These are phyloP conservation scores for Passerculus sandwichensis DNA, from an alignment of 2,797 vertebrate genomes.

Conservation along the genomic window DNA sequence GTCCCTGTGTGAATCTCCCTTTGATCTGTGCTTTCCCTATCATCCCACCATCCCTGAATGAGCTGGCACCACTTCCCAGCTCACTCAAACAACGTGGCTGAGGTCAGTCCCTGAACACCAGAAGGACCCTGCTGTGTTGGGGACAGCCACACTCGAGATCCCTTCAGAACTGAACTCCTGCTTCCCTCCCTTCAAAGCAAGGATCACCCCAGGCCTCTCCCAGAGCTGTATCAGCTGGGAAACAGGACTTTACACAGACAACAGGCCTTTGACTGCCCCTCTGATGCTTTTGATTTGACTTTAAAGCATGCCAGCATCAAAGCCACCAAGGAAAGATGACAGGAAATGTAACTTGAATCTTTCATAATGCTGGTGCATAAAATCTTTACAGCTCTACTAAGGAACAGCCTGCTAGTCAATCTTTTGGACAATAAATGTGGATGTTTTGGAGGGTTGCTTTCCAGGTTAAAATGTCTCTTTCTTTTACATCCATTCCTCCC, in stretches of 20 bases:
- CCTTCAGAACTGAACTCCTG: conserved; percentile 25
- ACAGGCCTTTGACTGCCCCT: neutral
- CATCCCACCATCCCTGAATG: neutral
- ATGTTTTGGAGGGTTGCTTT: neutral
- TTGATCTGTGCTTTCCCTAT: neutral
- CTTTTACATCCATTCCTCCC: neutral
- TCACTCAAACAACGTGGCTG: neutral
- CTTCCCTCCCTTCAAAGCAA: conserved; percentile 37
- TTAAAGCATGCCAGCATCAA: neutral
- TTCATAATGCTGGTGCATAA: neutral
- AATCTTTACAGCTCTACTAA: neutral
- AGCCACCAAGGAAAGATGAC: neutral
- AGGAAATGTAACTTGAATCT: neutral
- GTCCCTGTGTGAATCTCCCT: neutral
- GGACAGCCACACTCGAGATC: conserved; percentile 22
- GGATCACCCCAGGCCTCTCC: neutral
- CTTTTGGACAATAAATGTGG: neutral
- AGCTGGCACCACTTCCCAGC: neutral
- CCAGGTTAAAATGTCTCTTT: neutral
- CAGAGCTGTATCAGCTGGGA: neutral
- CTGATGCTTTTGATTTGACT: neutral
- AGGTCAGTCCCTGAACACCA: neutral
- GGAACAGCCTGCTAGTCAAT: neutral
- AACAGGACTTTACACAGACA: neutral
- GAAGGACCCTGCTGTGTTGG: neutral